These are phyloP conservation scores for Tortricodes alternella DNA, from an alignment of 2,888 invertebrate genomes.

Conservation along the genomic window DNA sequence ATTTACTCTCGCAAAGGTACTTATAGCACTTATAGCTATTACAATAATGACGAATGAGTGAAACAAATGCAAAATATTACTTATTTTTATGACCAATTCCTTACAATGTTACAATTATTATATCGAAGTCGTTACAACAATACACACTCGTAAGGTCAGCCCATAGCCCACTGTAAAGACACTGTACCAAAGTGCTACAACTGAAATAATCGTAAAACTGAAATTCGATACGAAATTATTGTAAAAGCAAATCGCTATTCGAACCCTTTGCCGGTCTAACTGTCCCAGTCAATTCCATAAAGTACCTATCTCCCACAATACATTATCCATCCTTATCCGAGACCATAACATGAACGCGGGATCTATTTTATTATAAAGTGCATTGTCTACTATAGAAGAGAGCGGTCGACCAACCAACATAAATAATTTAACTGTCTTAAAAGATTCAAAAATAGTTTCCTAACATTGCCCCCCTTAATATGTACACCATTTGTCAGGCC, in stretches of 20 bases:
- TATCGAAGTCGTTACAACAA: too few species aligned
- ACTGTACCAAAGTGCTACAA: conserved; percentile 36
- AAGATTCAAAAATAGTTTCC: conserved; percentile 83
- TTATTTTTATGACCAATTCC: too few species aligned
- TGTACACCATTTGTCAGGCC: conserved; percentile 82
- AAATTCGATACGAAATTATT: conserved; percentile 54
- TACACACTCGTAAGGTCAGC: too few species aligned
- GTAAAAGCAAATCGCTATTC: conserved; percentile 60
- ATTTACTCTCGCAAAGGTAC: too few species aligned
- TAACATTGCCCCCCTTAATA: conserved; percentile 81
- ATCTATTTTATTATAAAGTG: conserved; percentile 82
- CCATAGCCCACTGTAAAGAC: neutral
- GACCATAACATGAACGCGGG: conserved; percentile 74
- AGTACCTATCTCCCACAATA: conserved; percentile 76
- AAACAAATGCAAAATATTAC: too few species aligned
- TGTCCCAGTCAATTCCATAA: conserved; percentile 76
- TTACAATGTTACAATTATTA: too few species aligned
- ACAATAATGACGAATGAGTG: too few species aligned
- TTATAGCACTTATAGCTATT: too few species aligned
- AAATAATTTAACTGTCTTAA: conserved; percentile 83
- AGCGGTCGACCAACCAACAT: conserved; percentile 73
- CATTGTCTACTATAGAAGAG: conserved; percentile 76
- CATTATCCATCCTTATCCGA: conserved; percentile 78
- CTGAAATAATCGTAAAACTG: conserved; percentile 42
- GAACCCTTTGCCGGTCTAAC: conserved; percentile 72